phyloP scores from a whole-genome alignment of 2,797 vertebrate genomes.

The Paguma larvata region DNA sequence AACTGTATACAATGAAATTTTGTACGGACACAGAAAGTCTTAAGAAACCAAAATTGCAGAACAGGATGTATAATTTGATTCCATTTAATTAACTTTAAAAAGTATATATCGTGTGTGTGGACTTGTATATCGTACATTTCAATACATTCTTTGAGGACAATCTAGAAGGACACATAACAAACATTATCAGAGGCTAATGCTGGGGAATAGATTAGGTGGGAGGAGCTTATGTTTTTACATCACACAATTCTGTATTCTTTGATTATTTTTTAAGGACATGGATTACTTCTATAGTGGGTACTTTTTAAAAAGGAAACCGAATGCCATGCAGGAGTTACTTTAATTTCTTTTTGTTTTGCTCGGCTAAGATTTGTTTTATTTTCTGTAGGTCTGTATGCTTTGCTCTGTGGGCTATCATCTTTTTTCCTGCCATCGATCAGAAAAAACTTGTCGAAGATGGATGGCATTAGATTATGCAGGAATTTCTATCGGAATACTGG shows the following conservation, averaged over 20 bases:
- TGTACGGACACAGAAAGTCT: background rate
- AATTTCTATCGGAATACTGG: constrained; percentile 96
- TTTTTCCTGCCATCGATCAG: constrained; percentile 97
- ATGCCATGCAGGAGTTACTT: background rate
- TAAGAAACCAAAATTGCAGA: background rate
- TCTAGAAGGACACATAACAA: background rate
- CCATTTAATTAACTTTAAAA: background rate
- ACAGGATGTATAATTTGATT: constrained; percentile 1
- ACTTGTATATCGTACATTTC: background rate
- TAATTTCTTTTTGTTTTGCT: background rate
- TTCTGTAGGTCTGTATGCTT: constrained; percentile 95
- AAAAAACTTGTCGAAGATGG: constrained; percentile 97
- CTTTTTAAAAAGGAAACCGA: constrained; percentile 20
- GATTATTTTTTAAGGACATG: background rate
- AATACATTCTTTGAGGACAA: background rate
- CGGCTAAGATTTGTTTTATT: background rate
- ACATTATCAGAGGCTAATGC: background rate
- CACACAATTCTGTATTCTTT: background rate
- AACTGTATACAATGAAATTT: background rate
- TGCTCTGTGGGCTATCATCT: constrained; percentile 97
- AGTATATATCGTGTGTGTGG: background rate
- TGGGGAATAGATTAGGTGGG: background rate
- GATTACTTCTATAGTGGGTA: background rate
- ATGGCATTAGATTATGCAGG: constrained; percentile 97
- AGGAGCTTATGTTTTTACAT: background rate